Conservation (phyloP, 2,113 vertebrate genomes). For the Pangasianodon gigas region DNA sequence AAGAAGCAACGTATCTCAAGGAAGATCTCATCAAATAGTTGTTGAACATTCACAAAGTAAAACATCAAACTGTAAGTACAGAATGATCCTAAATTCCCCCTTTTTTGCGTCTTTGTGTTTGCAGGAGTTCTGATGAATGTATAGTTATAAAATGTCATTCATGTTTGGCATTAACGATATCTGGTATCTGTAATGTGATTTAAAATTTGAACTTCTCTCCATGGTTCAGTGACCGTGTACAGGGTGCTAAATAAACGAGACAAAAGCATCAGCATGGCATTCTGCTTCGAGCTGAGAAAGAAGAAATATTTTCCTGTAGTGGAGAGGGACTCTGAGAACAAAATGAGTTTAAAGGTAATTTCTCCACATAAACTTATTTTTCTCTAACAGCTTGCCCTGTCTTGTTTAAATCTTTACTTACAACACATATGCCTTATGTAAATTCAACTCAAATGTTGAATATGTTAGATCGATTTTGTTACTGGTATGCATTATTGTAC, state of each 20-base stretch:
- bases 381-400: not conserved
- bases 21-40: not conserved
- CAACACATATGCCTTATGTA: too few species aligned
- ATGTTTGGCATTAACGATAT: not conserved
- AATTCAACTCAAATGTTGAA: not conserved
- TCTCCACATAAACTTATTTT: not conserved
- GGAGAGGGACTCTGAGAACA: not conserved
- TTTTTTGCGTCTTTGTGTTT: not conserved
- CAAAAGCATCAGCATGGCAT: not conserved
- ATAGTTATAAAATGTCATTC: not conserved
- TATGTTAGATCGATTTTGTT: not conserved
- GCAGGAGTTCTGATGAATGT: not conserved
- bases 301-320: not conserved
- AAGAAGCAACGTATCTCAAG: not conserved
- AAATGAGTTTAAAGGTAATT: not conserved
- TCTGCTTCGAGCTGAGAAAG: not conserved
- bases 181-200: not conserved
- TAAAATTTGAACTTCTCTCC: not conserved
- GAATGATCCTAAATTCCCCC: not conserved
- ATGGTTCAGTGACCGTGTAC: constrained; percentile 15
- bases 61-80: not conserved
- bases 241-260: not conserved
- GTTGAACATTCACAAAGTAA: not conserved
- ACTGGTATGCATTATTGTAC: not conserved
- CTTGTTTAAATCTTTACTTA: not conserved